These are phyloP conservation scores for Catagonus wagneri DNA, from an alignment of 2,113 vertebrate species.

Conservation along the genomic window DNA sequence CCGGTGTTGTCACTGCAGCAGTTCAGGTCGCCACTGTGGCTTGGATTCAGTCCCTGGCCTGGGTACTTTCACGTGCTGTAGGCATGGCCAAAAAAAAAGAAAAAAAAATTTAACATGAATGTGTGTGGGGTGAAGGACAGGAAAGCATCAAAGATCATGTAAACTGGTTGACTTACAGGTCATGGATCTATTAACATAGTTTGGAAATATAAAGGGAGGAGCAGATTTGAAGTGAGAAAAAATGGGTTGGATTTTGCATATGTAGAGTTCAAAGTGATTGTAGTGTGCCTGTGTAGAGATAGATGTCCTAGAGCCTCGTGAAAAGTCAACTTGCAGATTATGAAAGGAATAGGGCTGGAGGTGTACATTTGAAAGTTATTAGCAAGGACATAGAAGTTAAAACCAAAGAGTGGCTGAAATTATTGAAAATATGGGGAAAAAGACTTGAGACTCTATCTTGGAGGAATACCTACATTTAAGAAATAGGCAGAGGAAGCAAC, in stretches of 20 bases:
- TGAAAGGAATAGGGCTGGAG: not conserved
- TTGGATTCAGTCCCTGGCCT: too few species aligned
- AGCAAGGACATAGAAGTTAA: not conserved
- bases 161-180: not conserved
- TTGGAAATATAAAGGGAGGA: not conserved
- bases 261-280: not conserved
- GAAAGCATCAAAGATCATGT: not conserved
- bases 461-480: not conserved
- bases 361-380: not conserved
- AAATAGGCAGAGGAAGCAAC: not conserved
- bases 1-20: too few species aligned
- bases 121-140: not conserved
- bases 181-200: constrained; percentile 1
- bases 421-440: not conserved
- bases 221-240: constrained; percentile 19
- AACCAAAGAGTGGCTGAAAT: not conserved
- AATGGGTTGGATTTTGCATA: not conserved
- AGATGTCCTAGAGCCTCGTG: not conserved
- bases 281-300: not conserved
- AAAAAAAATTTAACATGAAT: not conserved
- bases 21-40: too few species aligned
- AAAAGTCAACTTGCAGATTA: not conserved
- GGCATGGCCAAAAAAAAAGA: too few species aligned
- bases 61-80: too few species aligned
- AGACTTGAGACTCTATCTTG: not conserved